These are phyloP conservation scores for Bucorvus abyssinicus DNA, from an alignment of 2,797 vertebrate species.

Conservation along the genomic window DNA sequence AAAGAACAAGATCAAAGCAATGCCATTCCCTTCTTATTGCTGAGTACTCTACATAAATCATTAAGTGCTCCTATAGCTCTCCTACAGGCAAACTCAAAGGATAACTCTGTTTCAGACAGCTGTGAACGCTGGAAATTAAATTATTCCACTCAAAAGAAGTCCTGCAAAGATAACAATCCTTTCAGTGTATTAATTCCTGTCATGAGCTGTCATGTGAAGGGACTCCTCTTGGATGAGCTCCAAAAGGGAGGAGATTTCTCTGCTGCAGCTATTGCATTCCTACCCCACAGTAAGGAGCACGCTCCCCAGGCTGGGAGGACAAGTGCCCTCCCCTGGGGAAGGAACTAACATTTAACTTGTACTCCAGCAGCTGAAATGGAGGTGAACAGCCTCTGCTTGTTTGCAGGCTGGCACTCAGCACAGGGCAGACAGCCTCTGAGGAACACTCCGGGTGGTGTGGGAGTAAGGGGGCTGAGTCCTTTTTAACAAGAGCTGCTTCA, in stretches of 20 bases:
- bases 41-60: neutral
- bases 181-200: neutral
- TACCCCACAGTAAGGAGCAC: neutral
- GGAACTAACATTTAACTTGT: neutral
- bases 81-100: neutral
- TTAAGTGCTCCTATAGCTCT: neutral
- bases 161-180: neutral
- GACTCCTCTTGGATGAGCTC: neutral
- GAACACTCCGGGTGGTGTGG: rapidly evolving
- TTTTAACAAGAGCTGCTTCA: neutral
- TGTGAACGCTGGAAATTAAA: neutral
- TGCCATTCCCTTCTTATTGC: neutral
- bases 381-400: neutral
- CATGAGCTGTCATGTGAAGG: neutral
- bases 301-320: rapidly evolving
- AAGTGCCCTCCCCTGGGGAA: neutral
- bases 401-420: rapidly evolving
- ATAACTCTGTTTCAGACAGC: neutral
- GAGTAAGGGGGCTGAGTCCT: rapidly evolving
- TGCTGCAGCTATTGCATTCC: neutral
- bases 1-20: neutral
- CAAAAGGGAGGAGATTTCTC: neutral
- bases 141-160: neutral
- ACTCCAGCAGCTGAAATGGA: neutral
- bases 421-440: rapidly evolving